Evolutionary conservation across 2,888 invertebrate genomes (phyloP).

Genomic region (Pantelozetes paolii): DNA sequence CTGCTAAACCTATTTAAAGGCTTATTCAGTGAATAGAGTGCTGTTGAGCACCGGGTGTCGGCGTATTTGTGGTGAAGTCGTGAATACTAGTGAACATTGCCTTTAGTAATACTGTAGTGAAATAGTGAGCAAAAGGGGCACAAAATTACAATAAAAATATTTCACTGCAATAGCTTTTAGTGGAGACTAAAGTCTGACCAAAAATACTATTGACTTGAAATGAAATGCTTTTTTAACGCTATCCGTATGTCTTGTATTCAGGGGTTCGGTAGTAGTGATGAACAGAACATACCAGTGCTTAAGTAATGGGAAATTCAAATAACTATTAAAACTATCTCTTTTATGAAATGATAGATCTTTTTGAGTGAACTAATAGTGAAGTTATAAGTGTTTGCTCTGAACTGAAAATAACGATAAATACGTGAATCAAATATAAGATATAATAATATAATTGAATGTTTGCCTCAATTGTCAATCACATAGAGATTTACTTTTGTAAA

Average conservation of each 20-base stretch:
- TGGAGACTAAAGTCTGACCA: constrained; percentile 2
- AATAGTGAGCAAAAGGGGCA: neutral
- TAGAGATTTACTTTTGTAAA: neutral
- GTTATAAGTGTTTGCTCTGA: neutral
- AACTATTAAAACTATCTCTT: neutral
- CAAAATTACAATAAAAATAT: constrained; percentile 15
- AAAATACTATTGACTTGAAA: neutral
- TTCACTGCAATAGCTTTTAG: neutral
- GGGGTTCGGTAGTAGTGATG: neutral
- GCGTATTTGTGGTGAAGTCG: neutral
- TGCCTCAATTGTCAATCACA: neutral
- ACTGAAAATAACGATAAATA: neutral
- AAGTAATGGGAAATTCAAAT: constrained; percentile 7
- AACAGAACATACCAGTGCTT: neutral
- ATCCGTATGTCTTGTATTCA: neutral
- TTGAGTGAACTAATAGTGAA: neutral
- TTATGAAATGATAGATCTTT: neutral
- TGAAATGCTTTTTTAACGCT: neutral
- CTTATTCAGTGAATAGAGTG: neutral
- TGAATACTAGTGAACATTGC: neutral
- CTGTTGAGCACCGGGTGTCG: neutral
- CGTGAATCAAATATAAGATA: neutral
- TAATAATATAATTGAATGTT: constrained; percentile 7
- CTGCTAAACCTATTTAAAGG: neutral
- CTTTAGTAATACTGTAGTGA: neutral